These are phyloP conservation scores for Pocota personata DNA, from an alignment of 2,888 invertebrate species.

Conservation along the genomic window DNA sequence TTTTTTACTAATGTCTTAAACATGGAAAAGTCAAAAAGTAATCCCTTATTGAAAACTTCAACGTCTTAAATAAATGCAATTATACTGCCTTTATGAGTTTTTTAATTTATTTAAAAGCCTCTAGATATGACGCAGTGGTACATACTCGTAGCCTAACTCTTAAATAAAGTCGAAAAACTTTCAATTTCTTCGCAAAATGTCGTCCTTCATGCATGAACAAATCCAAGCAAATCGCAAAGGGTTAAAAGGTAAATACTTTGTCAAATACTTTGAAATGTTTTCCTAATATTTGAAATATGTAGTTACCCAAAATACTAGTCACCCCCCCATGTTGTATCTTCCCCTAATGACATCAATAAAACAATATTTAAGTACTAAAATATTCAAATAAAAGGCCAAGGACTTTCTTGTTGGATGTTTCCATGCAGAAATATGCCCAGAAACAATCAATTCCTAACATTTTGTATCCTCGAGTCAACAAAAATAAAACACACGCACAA, in stretches of 20 bases:
- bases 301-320: neutral
- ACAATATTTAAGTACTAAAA: constrained; percentile 20
- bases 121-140: neutral
- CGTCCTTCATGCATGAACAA: neutral
- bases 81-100: too few species aligned
- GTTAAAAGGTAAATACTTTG: neutral
- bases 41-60: too few species aligned
- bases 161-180: neutral
- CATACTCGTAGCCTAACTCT: too few species aligned
- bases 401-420: constrained; percentile 9
- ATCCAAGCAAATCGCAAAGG: neutral
- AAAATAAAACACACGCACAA: neutral
- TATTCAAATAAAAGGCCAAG: constrained; percentile 11
- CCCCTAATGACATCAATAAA: constrained; percentile 25
- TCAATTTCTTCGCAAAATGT: neutral
- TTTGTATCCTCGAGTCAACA: neutral
- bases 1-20: too few species aligned
- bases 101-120: neutral
- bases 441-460: constrained; percentile 28
- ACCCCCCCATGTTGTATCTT: neutral
- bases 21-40: too few species aligned
- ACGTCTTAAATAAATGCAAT: too few species aligned
- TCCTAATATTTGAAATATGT: neutral
- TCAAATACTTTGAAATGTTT: neutral
- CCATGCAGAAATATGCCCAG: constrained; percentile 10